These are phyloP conservation scores for Leptinotarsa juncta DNA, from an alignment of 2,888 invertebrate species.

Conservation along the genomic window DNA sequence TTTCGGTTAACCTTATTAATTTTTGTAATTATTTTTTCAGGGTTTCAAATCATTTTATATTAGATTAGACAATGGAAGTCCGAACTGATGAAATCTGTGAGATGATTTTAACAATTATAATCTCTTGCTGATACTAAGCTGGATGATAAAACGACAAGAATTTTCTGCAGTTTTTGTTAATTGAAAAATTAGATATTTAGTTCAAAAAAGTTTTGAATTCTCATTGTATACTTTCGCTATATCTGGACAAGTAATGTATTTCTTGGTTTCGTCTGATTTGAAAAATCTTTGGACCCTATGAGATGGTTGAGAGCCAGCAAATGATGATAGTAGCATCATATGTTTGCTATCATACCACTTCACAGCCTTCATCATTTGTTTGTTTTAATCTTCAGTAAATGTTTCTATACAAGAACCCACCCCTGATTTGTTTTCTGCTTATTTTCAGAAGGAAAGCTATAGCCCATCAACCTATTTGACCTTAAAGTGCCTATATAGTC, in stretches of 20 bases:
- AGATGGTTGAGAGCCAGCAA: slow-evolving; percentile 4
- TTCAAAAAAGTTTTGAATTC: too few species aligned
- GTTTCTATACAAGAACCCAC: background rate
- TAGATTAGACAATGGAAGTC: too few species aligned
- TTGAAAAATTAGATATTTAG: too few species aligned
- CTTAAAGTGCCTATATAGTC: background rate
- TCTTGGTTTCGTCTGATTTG: background rate
- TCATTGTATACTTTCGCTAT: background rate
- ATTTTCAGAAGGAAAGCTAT: slow-evolving; percentile 16
- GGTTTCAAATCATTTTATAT: too few species aligned
- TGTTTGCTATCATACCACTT: slow-evolving; percentile 2
- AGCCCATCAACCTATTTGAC: background rate
- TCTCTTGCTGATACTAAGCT: too few species aligned
- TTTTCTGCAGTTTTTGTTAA: too few species aligned
- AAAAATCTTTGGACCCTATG: background rate
- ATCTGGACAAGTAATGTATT: background rate
- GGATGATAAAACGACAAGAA: too few species aligned
- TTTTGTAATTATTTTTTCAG: too few species aligned
- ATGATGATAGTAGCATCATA: background rate
- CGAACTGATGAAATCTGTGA: too few species aligned
- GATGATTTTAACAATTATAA: too few species aligned
- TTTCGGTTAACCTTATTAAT: too few species aligned
- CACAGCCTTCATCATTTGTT: background rate
- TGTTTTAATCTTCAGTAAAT: background rate
- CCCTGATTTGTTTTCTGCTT: slow-evolving; percentile 19